These are phyloP conservation scores for Entomobrya proxima DNA, from an alignment of 2,888 invertebrate species.

Conservation along the genomic window DNA sequence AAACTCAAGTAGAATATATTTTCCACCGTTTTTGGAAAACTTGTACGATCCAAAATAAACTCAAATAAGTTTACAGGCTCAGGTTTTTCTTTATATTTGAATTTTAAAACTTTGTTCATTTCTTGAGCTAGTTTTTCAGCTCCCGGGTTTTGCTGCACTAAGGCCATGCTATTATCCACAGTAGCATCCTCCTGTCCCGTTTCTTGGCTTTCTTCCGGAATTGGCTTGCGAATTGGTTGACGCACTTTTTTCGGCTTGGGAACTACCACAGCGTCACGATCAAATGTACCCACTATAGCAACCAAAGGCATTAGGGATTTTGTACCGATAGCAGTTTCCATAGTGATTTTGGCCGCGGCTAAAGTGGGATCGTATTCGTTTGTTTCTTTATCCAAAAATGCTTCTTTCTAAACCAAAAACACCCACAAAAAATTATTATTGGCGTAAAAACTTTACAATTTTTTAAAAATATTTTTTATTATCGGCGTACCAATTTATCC, in stretches of 20 bases:
- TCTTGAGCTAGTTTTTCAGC: conserved; percentile 9
- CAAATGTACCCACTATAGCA: conserved; percentile 47
- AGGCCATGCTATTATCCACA: not conserved
- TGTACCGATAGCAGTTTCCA: not conserved
- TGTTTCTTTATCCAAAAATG: conserved; percentile 32
- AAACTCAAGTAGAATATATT: conserved; percentile 52
- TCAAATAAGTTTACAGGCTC: conserved; percentile 46
- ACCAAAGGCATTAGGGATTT: conserved; percentile 26
- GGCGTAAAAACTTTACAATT: not conserved
- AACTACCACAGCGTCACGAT: conserved; percentile 36
- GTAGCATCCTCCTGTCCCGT: not conserved
- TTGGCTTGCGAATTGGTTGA: not conserved
- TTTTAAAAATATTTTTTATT: not conserved
- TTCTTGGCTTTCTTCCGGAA: too few relatives aligned
- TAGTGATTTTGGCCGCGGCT: conserved; percentile 41
- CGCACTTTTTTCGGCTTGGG: conserved; percentile 44
- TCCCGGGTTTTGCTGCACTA: conserved; percentile 26
- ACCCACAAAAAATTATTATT: not conserved
- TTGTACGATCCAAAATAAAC: conserved; percentile 28
- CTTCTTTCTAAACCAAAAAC: conserved; percentile 38
- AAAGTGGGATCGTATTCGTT: conserved; percentile 12
- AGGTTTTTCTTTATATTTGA: not conserved
- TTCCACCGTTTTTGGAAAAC: conserved; percentile 46
- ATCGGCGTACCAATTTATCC: conserved; percentile 19
- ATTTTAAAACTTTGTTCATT: conserved; percentile 40